phyloP scores from a whole-genome alignment of 2,888 invertebrate species.

The Podotricha telesiphe region DNA sequence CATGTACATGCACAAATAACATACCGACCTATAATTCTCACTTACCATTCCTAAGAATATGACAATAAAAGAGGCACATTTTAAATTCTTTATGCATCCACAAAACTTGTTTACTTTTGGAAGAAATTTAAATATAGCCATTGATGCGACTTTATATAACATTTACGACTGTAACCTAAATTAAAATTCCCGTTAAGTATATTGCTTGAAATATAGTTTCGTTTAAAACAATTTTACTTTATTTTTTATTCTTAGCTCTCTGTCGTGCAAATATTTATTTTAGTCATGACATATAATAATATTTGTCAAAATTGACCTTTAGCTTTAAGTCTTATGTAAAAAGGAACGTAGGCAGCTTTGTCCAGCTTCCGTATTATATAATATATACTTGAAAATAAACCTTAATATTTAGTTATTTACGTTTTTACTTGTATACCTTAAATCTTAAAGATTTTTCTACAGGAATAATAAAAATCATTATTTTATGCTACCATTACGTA shows the following conservation, averaged over 20 bases:
- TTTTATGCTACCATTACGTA: too few relatives aligned
- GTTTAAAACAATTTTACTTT: constrained; percentile 28
- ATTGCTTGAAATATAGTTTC: constrained; percentile 21
- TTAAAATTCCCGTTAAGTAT: constrained; percentile 33
- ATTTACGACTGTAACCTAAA: constrained; percentile 32
- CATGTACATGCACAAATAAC: not conserved
- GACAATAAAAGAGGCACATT: constrained; percentile 49
- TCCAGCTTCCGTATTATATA: not conserved
- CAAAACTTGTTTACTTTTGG: constrained; percentile 56
- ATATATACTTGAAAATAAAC: too few relatives aligned
- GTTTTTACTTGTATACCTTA: too few relatives aligned
- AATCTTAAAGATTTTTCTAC: too few relatives aligned
- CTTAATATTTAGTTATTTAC: too few relatives aligned
- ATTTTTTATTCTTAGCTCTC: constrained; percentile 23
- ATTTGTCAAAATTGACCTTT: constrained; percentile 6
- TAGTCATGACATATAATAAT: not conserved
- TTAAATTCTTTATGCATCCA: constrained; percentile 54
- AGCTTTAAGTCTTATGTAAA: not conserved
- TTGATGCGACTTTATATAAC: constrained; percentile 36
- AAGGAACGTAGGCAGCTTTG: not conserved
- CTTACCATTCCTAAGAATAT: constrained; percentile 54
- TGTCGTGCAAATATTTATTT: constrained; percentile 21
- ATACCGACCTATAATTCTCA: not conserved
- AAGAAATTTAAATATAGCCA: constrained; percentile 51
- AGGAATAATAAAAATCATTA: too few relatives aligned